Evolutionary conservation across 2,113 vertebrate genomes (phyloP).

Genomic region (Poecile atricapillus): DNA sequence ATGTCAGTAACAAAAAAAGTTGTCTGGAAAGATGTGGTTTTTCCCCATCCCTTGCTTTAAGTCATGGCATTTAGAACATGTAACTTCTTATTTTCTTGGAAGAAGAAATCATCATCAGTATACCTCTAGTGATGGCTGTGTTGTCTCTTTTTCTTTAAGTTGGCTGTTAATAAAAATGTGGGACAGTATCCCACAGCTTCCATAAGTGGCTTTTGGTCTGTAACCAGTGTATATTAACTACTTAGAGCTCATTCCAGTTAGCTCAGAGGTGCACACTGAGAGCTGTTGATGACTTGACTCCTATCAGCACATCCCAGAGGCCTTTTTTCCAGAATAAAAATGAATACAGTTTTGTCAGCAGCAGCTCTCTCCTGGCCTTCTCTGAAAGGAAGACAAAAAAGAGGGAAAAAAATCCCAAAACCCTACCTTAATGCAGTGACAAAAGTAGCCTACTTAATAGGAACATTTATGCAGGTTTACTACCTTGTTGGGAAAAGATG

Average conservation of each 20-base stretch:
- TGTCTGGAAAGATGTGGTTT: not conserved
- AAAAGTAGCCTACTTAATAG: not conserved
- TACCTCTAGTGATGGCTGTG: fast-evolving
- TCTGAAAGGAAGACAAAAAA: not conserved
- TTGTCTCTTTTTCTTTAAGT: not conserved
- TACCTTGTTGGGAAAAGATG: not conserved
- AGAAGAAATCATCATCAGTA: not conserved
- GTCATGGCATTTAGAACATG: not conserved
- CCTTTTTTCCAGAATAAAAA: not conserved
- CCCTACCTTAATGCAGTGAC: not conserved
- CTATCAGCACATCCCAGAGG: fast-evolving
- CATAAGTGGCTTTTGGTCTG: not conserved
- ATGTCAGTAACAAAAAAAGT: not conserved
- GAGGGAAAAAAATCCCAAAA: fast-evolving
- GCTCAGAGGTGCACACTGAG: not conserved
- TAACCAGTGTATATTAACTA: not conserved
- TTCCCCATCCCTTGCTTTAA: not conserved
- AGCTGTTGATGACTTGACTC: not conserved
- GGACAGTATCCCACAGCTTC: not conserved
- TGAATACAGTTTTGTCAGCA: not conserved
- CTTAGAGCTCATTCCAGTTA: not conserved
- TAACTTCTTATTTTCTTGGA: not conserved
- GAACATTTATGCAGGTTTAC: not conserved
- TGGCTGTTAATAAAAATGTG: not conserved
- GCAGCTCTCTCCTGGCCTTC: not conserved